Percentiles rank a stretch among this genome's conserved stretches.
These are phyloP conservation scores for Schrankia costaestrigalis DNA, from an alignment of 2,888 invertebrate genomes.

Conservation along the genomic window DNA sequence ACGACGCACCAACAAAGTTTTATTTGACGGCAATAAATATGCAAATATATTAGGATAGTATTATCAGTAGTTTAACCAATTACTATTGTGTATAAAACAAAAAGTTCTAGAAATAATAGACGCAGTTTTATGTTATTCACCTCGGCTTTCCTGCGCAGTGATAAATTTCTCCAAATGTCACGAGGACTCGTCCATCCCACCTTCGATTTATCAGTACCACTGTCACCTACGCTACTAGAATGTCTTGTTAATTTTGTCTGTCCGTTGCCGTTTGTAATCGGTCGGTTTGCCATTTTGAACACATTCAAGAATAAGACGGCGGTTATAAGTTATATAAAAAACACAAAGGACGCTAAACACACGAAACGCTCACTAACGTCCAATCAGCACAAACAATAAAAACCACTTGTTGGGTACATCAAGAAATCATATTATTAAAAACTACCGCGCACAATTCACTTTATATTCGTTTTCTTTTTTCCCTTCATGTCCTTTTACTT, in stretches of 20 bases:
- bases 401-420: constrained; percentile 37
- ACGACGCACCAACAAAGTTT: constrained; percentile 21
- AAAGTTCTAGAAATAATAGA: no score
- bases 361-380: constrained; percentile 32
- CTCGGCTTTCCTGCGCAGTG: constrained; percentile 72
- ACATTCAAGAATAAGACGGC: constrained; percentile 37
- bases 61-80: constrained; percentile 2
- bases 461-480: constrained; percentile 6
- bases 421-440: constrained; percentile 12
- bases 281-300: constrained; percentile 65
- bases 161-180: constrained; percentile 75
- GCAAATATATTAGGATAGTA: constrained; percentile 13
- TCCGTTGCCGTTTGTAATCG: constrained; percentile 50
- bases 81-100: no score
- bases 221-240: constrained; percentile 69
- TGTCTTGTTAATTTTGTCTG: constrained; percentile 66
- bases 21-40: constrained; percentile 29
- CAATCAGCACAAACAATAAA: constrained; percentile 44
- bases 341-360: constrained; percentile 27
- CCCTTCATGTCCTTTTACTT: constrained; percentile 25
- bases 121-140: no score
- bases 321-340: constrained; percentile 15
- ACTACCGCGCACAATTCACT: constrained; percentile 16
- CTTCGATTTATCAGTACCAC: constrained; percentile 65
- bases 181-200: constrained; percentile 74